phyloP scores from a whole-genome alignment of 2,888 invertebrate species.

The Opisthograptis luteolata region DNA sequence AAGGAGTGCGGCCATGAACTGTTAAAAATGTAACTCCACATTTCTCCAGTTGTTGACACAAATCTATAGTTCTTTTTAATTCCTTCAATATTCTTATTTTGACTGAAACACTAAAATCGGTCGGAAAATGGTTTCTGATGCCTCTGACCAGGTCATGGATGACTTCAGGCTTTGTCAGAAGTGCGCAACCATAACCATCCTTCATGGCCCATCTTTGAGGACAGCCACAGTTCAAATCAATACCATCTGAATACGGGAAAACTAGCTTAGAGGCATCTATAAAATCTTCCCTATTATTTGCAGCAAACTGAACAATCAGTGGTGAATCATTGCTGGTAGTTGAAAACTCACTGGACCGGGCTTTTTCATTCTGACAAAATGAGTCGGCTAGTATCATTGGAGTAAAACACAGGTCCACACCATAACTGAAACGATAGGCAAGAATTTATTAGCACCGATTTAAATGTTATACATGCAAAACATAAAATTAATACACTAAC shows the following conservation, averaged over 20 bases:
- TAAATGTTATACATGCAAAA: no score
- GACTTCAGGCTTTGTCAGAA: conserved; percentile 92
- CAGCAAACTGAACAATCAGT: conserved; percentile 97
- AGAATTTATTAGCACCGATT: no score
- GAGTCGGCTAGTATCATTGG: conserved; percentile 99
- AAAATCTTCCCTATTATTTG: conserved; percentile 92
- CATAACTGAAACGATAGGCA: conserved; percentile 86
- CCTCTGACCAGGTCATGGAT: conserved; percentile 92
- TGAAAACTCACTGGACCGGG: conserved; percentile 92
- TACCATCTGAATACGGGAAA: conserved; percentile 93
- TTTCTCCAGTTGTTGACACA: conserved; percentile 91
- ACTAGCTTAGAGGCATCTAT: conserved; percentile 93
- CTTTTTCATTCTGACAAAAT: conserved; percentile 94
- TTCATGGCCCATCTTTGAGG: conserved; percentile 98
- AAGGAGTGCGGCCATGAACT: conserved; percentile 95
- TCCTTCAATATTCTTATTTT: conserved; percentile 94
- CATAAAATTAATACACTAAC: no score
- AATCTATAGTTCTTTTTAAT: conserved; percentile 87
- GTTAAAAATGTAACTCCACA: conserved; percentile 95
- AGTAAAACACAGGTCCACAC: conserved; percentile 95
- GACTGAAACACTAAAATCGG: conserved; percentile 93
- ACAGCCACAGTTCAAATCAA: conserved; percentile 98
- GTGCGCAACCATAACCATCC: conserved; percentile 94
- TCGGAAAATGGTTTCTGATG: conserved; percentile 88
- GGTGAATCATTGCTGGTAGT: conserved; percentile 92